These are phyloP conservation scores for Silurus aristotelis DNA, from an alignment of 2,797 vertebrate genomes.

Conservation along the genomic window DNA sequence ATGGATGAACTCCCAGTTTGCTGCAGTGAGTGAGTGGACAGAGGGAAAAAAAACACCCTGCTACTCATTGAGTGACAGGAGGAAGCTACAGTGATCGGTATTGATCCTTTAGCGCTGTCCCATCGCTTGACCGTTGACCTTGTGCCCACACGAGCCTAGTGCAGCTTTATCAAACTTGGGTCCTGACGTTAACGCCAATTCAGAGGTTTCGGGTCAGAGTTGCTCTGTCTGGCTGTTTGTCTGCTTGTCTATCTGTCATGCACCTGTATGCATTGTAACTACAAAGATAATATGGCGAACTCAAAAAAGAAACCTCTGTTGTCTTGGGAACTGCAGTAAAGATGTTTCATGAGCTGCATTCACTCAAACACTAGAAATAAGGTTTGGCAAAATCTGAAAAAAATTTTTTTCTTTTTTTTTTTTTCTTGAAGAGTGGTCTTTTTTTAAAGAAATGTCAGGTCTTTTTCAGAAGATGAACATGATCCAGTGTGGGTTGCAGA, in stretches of 20 bases:
- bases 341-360: conserved; percentile 43
- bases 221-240: conserved; percentile 15
- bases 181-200: conserved; percentile 55
- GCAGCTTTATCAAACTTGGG: conserved; percentile 52
- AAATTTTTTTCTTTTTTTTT: background rate
- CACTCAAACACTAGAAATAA: conserved; percentile 29
- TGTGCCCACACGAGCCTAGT: conserved; percentile 59
- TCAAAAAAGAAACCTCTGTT: conserved; percentile 53
- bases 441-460: conserved; percentile 10
- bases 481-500: conserved; percentile 23
- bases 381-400: background rate
- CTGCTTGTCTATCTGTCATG: conserved; percentile 25
- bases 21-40: conserved; percentile 62
- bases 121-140: conserved; percentile 58
- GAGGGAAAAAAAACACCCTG: conserved; percentile 21
- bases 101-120: conserved; percentile 67
- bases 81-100: conserved; percentile 73
- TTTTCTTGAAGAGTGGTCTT: background rate
- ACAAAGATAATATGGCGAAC: conserved; percentile 37
- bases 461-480: conserved; percentile 11
- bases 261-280: conserved; percentile 44
- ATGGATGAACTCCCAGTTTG: conserved; percentile 55
- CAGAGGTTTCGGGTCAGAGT: conserved; percentile 19
- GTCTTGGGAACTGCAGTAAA: conserved; percentile 55
- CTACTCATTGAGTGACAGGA: conserved; percentile 70